Base-by-base conservation (phyloP, 2,888 invertebrate genomes). In the Cryptus armator region DNA sequence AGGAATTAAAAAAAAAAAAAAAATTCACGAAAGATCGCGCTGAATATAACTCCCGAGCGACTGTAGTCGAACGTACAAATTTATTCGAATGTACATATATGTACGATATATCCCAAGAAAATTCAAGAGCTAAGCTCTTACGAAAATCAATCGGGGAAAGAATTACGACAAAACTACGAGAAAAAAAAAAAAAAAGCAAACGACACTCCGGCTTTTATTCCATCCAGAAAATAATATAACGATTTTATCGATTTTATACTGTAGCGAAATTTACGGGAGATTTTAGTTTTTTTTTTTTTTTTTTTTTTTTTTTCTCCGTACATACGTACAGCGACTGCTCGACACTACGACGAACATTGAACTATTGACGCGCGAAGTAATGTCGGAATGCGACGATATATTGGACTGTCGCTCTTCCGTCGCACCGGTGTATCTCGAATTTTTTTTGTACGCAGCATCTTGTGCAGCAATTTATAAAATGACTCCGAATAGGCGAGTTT, bases 51-150 rank as follows among this genome's bases (percentile, higher is more conserved):
- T 24, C 64, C 32, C 56, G 77, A 70, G 67, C 74, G 68, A 75
- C 32, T 77, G 51, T 78, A 84, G 74, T 71, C 74, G 78, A 86
- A 78, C 86, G 81, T 86, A 81, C 81, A 86, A 84, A 76, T 86
- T 81, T 74, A 78, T 78, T 79, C 56, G 74, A 84, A 74, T 81
- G 59, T 81, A 81, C 46, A 75, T 77, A 51, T 32, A 48, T 48
- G 16, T 51, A 62, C 24, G 53, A 64, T 75, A 81, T 81, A 84
- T 77, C 62, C 53, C 24, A 53, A 74, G 80, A 72, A 19, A 62
- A 59, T 81, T 84, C 14, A 5, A 19, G 68, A 77, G 77, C 81
- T 29, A 71, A 81, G 77, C 77, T 67, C 67, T 53, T 32, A 44
- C 43, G 19, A 16, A 51, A 32, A 64, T 62, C 32, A 19, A 74